Conservation (phyloP, 1,140 invertebrate species). For the Calephelis virginiensis region DNA sequence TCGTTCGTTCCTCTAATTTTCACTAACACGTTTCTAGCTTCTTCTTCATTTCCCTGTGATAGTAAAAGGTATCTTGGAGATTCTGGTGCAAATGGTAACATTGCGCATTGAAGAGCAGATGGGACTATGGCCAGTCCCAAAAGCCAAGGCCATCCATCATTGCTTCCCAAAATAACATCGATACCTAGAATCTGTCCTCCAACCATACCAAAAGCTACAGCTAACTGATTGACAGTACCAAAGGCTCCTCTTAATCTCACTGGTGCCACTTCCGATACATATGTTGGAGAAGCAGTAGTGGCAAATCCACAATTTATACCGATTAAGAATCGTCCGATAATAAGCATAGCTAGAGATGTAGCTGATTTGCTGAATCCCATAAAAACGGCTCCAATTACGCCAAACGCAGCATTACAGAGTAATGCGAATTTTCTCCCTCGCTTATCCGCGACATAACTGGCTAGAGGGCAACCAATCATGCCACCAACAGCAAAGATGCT, state of each 20-base stretch:
- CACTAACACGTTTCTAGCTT: conserved; percentile 82
- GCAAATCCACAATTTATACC: conserved; percentile 84
- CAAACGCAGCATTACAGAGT: conserved; percentile 60
- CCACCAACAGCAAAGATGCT: conserved; percentile 97
- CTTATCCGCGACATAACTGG: conserved; percentile 88
- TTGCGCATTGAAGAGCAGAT: conserved; percentile 87
- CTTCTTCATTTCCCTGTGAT: conserved; percentile 90
- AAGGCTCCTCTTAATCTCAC: conserved; percentile 90
- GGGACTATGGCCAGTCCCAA: conserved; percentile 90
- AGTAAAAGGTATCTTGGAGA: conserved; percentile 89
- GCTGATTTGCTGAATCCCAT: conserved; percentile 71
- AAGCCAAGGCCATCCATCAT: conserved; percentile 90
- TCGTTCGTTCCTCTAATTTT: conserved; percentile 68
- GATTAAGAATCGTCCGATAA: conserved; percentile 72
- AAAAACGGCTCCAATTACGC: conserved; percentile 58
- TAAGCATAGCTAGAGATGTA: conserved; percentile 67
- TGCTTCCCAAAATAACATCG: conserved; percentile 89
- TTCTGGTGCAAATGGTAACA: conserved; percentile 93
- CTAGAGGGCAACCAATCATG: conserved; percentile 95
- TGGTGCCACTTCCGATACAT: conserved; percentile 95
- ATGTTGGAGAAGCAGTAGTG: conserved; percentile 93
- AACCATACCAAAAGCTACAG: conserved; percentile 91
- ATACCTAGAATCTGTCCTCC: conserved; percentile 92
- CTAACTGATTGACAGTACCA: conserved; percentile 93
- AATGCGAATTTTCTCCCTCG: conserved; percentile 66